Conservation (phyloP, 2,113 vertebrate genomes). For the Atrichornis clamosus region DNA sequence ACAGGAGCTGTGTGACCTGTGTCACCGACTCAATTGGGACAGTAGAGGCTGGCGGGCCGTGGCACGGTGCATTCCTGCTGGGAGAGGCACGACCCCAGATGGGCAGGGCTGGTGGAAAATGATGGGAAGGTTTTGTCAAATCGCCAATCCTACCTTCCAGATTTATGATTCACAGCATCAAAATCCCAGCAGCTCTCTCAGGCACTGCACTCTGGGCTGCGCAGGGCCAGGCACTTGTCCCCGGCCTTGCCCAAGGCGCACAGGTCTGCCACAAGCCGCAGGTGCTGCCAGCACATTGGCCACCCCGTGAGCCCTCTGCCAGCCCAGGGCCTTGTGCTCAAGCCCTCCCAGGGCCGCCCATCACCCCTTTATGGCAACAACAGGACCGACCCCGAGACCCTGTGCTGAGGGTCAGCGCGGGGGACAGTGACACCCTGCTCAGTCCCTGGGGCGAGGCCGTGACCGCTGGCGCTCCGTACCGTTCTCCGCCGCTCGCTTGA, state of each 20-base stretch:
- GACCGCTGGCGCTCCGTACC: conserved; percentile 69
- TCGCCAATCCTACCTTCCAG: not conserved
- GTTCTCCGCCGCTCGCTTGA: conserved; percentile 91
- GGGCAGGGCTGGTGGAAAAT: not conserved
- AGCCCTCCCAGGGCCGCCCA: not conserved
- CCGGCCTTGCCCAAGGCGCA: accelerated
- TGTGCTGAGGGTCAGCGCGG: accelerated
- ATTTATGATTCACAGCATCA: conserved; percentile 2
- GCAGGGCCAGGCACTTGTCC: accelerated
- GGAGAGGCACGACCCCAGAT: not conserved
- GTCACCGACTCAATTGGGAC: accelerated
- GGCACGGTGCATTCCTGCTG: accelerated
- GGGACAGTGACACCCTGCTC: accelerated
- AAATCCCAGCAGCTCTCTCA: not conserved
- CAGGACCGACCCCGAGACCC: accelerated
- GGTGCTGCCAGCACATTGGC: accelerated
- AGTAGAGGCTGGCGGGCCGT: not conserved
- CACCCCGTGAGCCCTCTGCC: not conserved
- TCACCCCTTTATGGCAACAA: not conserved
- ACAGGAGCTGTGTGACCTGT: not conserved
- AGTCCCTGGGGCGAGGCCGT: accelerated
- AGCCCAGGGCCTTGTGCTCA: not conserved
- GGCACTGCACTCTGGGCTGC: accelerated
- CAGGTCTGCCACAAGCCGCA: accelerated
- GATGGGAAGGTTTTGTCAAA: not conserved